Evolutionary conservation across 2,888 invertebrate species (phyloP), one percentile per base, ranked within the genome.

Genomic region (Cosmia pyralina): DNA sequence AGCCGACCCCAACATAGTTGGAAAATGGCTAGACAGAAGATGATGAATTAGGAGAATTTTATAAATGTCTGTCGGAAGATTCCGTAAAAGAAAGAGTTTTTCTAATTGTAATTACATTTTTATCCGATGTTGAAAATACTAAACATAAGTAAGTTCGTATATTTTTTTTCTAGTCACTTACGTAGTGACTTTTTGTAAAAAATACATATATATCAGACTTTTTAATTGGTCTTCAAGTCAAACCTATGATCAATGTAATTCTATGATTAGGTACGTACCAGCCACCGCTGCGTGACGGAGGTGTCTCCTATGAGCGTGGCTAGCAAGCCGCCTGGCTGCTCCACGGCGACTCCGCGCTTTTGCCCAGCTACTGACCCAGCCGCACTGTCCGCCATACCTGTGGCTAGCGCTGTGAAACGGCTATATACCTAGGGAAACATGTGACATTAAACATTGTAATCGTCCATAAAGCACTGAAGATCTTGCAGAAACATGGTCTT

Each of bases 231-330:
- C 2, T 22, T 22, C 22, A 15, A 22, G 13, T 13, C 28, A 52
- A n/a, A 52, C 11, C 5, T 11, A n/a, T n/a, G 11, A n/a, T 52
- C 3, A 50, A 50, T n/a, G 0, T 3, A n/a, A 50, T 15, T 22
- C 22, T 22, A 13, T 13, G 4, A 19, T 7, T 34, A 13, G 19
- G 15, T 34, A 63, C 97, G 90, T 93, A 98, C 98, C 97, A 99
- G 98, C 99, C 99, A 99, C 89, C 99, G 97, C 92, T 99, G 99
- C 38, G 99, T 99, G 70, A 99, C 99, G 55, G 99, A 99, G 8
- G 99, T 99, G 93, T 99, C 99, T 0, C 99, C 99, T 85, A 99
- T 99, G 73, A 99, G 97, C 90, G 98, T 98, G 85, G 99, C 99
- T 71, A 99, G 97, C 75, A 99, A 95, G 5, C 99, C 98, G 62